These are phyloP conservation scores for Numenius phaeopus DNA, from an alignment of 2,797 vertebrate genomes.

Conservation along the genomic window DNA sequence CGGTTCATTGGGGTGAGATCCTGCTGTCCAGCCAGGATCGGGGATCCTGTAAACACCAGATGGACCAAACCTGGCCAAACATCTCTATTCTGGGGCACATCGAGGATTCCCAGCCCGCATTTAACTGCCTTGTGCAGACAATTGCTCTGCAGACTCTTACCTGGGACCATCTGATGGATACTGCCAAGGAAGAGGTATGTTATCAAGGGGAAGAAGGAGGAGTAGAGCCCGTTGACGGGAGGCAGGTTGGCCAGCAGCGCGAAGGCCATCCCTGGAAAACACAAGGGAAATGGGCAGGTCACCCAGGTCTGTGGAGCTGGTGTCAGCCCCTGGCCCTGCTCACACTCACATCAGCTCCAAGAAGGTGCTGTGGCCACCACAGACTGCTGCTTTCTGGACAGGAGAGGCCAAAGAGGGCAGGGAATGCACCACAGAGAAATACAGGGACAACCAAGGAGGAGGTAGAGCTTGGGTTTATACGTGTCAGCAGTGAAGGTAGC, in stretches of 20 bases:
- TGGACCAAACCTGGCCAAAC: not conserved
- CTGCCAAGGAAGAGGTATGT: conserved; percentile 93
- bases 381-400: not conserved
- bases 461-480: not conserved
- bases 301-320: not conserved
- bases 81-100: not conserved
- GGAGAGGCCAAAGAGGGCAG: not conserved
- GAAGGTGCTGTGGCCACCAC: not conserved
- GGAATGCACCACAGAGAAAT: not conserved
- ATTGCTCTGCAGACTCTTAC: conserved; percentile 74
- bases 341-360: not conserved
- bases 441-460: fast-evolving
- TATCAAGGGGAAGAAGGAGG: conserved; percentile 92
- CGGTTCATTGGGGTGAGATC: fast-evolving
- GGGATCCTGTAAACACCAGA: not conserved
- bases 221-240: conserved; percentile 93
- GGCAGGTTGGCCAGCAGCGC: conserved; percentile 91
- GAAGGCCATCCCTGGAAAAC: conserved; percentile 89
- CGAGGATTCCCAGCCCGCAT: fast-evolving
- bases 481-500: not conserved
- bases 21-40: not conserved
- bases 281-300: not conserved
- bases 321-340: not conserved
- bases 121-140: not conserved
- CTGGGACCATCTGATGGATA: conserved; percentile 93